Evolutionary conservation across 2,888 invertebrate species (phyloP), one percentile per base, ranked within the genome.

Genomic region (Notodonta ziczac): DNA sequence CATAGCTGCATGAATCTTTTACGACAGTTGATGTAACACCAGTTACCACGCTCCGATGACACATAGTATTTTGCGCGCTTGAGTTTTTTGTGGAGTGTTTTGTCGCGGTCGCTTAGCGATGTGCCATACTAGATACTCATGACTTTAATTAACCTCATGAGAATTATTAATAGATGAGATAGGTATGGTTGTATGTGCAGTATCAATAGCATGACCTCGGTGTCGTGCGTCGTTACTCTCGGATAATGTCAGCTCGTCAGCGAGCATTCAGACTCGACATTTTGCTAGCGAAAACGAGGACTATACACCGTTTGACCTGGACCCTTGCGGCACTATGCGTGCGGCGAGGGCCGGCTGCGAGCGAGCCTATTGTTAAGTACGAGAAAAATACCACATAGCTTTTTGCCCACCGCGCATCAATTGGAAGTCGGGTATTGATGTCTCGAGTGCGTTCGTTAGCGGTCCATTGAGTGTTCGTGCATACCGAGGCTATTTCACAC

Each of bases 31-130:
- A 85, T 78, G 88, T 84, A 88, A 88, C 75, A 77, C 70, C 66
- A 74, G 82, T 86, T 85, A 85, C 83, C 83, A 86, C 82, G 83
- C 76, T 82, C 74, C 73, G 76, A 76, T 83, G 84, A 82, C 85
- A 85, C 76, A 77, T 76, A 62, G 62, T 64, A 68, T 72, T 70
- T 72, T 76, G 69, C 73, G 64, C 68, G 66, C 69, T 75, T 72
- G 13, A 50, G 8, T 14, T 54, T 54, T 35, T 54, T 39, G 54
- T 67, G 59, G 62, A 58, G 50, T 60, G 60, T 69, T 77, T 70
- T 67, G 66, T 69, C 71, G 68, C 56, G 58, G 63, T 69, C 60
- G 44, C 61, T 64, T 52, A 64, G 59, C 57, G 50, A 62, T 67
- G 60, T 72, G 59, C 58, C 48, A 13, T 59, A 56, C 50, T 55